phyloP scores from a whole-genome alignment of 2,113 vertebrate genomes.

The Pelecanus crispus region DNA sequence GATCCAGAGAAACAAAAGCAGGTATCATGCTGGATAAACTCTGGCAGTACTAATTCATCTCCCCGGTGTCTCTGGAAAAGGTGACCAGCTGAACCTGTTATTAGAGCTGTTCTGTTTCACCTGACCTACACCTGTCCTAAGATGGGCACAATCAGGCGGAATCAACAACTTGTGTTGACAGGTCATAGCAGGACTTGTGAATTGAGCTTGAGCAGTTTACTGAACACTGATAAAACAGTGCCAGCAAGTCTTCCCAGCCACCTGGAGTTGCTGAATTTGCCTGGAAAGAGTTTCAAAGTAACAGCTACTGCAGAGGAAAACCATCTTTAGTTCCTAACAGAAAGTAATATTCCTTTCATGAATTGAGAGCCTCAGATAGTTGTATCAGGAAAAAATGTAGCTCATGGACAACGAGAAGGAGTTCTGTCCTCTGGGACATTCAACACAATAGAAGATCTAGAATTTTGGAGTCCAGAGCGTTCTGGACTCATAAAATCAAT shows the following conservation, averaged over 20 bases:
- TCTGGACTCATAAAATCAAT: neutral
- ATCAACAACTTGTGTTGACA: neutral
- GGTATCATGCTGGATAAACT: neutral
- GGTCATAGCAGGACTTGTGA: neutral
- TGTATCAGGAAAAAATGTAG: neutral
- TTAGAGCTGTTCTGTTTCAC: neutral
- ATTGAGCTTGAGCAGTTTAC: neutral
- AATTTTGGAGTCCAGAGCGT: too few species aligned
- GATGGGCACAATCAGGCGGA: neutral
- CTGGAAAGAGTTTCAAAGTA: neutral
- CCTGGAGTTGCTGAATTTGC: neutral
- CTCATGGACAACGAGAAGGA: neutral
- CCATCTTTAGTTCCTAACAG: neutral
- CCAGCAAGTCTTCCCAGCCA: neutral
- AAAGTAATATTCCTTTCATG: neutral
- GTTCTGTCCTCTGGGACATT: too few species aligned
- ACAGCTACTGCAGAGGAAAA: neutral
- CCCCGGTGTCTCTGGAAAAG: neutral
- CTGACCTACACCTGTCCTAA: neutral
- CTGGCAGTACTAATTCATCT: neutral
- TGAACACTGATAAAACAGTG: neutral
- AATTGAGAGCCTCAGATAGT: neutral
- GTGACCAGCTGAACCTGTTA: neutral
- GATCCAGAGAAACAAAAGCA: neutral
- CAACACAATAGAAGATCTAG: too few species aligned